Base-by-base conservation (phyloP, 2,797 vertebrate species). In the Acrocephalus scirpaceus region DNA sequence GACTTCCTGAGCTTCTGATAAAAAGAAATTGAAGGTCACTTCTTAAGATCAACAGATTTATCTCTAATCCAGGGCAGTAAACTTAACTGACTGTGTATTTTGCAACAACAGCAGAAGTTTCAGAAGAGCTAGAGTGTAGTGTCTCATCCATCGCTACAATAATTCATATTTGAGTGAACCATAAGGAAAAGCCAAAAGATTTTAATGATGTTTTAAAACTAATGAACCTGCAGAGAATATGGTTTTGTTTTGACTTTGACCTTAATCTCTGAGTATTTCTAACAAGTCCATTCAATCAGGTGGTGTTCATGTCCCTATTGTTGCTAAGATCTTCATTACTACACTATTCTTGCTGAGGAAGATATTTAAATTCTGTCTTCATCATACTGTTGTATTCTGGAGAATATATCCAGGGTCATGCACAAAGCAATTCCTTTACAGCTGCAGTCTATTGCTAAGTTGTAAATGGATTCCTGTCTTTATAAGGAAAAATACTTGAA, bases 11-110 rank as follows among this genome's bases (percentile, higher is more conserved):
- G 67, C 54, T 95, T 86, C 61, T 66, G 79, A 86, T 92, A 80
- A 93, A 91, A 86, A 82, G 87, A 90, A 88, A 91, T 66, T 95
- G 91, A 94, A 96, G 91, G 93, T 95, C 75, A 69, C 30, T 88
- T 91, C 53, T 88, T 80, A 72, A 94, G 69, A 88, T 92, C 85
- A 92, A 86, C 82, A 81, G 14, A 61, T 96, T 95, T 96, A 94
- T 96, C 90, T 93, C 58, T 93, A 95, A 92, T 94, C 82, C 87
- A 79, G 66, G 38, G 56, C 53, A 56, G 60, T 79, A 86, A 88
- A 93, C 16, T 90, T 87, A 96, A 95, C 94, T 85, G 90, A 50
- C 90, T 88, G 76, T 62, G 17, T 53, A 86, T 93, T 96, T 92
- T 94, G 92, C 85, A 88, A 44, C 42, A 88, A 25, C 56, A 93